Conservation (phyloP, 2,888 invertebrate species). For the Octodonta nipae region DNA sequence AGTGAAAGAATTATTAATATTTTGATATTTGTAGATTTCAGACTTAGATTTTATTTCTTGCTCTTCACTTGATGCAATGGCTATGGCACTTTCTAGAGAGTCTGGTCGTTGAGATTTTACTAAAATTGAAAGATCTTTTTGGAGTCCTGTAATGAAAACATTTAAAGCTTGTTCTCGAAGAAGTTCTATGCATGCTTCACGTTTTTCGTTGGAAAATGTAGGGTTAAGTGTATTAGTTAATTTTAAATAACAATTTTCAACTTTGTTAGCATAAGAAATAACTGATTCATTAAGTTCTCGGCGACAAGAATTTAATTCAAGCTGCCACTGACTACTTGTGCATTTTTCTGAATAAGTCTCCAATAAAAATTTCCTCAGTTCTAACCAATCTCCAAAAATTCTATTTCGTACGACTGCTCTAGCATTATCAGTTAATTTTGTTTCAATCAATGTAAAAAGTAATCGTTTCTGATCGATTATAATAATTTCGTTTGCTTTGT, state of each 20-base stretch:
- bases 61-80: conserved; percentile 10
- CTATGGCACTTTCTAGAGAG: conserved; percentile 11
- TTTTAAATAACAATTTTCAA: conserved; percentile 22
- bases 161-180: conserved; percentile 8
- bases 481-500: conserved; percentile 11
- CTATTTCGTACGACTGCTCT: conserved; percentile 15
- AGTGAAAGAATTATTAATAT: conserved; percentile 7
- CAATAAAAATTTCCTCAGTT: conserved; percentile 8
- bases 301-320: conserved; percentile 20
- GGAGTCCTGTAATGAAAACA: conserved; percentile 9
- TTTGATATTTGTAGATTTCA: conserved; percentile 11
- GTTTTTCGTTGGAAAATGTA: neutral
- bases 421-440: conserved; percentile 18
- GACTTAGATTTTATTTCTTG: conserved; percentile 11
- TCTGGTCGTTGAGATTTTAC: conserved; percentile 10
- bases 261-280: conserved; percentile 17
- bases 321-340: conserved; percentile 20
- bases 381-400: conserved; percentile 13
- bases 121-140: conserved; percentile 7
- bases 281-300: conserved; percentile 18
- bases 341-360: conserved; percentile 17
- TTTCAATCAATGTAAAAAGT: conserved; percentile 16
- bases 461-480: conserved; percentile 7
- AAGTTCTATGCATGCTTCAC: conserved; percentile 2
- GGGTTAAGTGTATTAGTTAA: conserved; percentile 15